Evolutionary conservation across 2,113 vertebrate species (phyloP), one percentile per base, ranked within the genome.

Genomic region (Sylvilagus bachmani): DNA sequence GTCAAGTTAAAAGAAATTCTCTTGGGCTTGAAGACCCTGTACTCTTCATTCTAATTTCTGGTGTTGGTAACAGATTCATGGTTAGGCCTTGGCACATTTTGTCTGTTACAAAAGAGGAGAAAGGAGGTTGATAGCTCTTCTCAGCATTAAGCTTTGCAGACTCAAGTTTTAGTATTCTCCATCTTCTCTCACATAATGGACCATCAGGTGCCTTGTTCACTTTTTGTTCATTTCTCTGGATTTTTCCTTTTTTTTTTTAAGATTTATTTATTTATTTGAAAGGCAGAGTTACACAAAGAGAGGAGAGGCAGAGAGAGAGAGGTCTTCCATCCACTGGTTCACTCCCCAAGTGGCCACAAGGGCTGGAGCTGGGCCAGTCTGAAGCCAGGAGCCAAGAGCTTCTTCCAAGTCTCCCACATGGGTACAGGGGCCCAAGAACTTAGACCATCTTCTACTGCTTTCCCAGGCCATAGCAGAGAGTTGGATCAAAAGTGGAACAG

Each of bases 1-100:
- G 13, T 80, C 87, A 91, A 94, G 67, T 95, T 92, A 92, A 96
- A 96, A 93, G 93, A 90, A 86, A 67, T 64, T 82, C 64, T 89
- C 49, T 95, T 12, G 2, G 58, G 11, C 29, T 51, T 31, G 25
- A 91, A 93, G 36, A 81, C 71, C 31, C 66, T 84, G 25, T 86
- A 64, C n/a, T 89, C 69, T 89, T 92, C 84, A 71, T 82, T 90
- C 69, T 82, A 53, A 84, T 78, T 88, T 94, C 85, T 83, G 66
- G 27, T 33, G 24, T 66, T 90, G 78, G 22, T 81, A 69, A 77
- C 92, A 95, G 51, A 92, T 51, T 78, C 29, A 4, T 75, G 10
- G 82, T 86, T 55, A 49, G 44, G 31, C 19, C 24, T 58, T 61
- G 51, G 58, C 33, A n/a, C 38, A 51, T 55, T 61, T n/a, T 83